These are phyloP conservation scores for Deilephila elpenor DNA, from an alignment of 2,888 invertebrate genomes.

Conservation along the genomic window DNA sequence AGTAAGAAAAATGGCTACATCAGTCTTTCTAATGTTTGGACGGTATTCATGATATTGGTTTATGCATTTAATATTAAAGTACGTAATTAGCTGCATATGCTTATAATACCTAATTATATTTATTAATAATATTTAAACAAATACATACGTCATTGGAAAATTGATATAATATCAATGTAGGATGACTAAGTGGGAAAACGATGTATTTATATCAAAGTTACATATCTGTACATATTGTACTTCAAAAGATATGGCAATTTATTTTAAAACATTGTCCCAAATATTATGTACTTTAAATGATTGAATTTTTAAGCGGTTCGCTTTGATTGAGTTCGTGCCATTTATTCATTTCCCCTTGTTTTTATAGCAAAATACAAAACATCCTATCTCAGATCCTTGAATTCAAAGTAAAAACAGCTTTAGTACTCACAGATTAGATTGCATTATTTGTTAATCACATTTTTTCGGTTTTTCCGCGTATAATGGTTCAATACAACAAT, in stretches of 20 bases:
- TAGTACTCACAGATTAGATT: conserved; percentile 6
- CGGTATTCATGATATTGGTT: too few relatives aligned
- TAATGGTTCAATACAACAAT: conserved; percentile 71
- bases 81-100: too few relatives aligned
- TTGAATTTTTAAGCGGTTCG: conserved; percentile 38
- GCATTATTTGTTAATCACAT: conserved; percentile 22
- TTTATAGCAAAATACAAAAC: conserved; percentile 39
- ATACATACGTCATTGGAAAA: too few relatives aligned
- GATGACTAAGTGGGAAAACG: too few relatives aligned
- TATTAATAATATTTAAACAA: too few relatives aligned
- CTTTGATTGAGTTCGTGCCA: conserved; percentile 61
- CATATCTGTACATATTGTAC: not conserved
- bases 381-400: not conserved
- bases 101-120: too few relatives aligned
- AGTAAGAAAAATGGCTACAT: too few relatives aligned
- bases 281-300: conserved; percentile 12
- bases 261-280: not conserved
- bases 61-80: not conserved
- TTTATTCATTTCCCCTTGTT: conserved; percentile 62
- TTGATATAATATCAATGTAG: too few relatives aligned
- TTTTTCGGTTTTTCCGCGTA: conserved; percentile 57
- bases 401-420: conserved; percentile 15
- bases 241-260: not conserved
- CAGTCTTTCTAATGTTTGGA: too few relatives aligned
- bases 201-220: not conserved